A percentile compares a stretch with the other conserved stretches of the same genome.
These are phyloP conservation scores for Sminthurides aquaticus DNA, from an alignment of 2,888 invertebrate species.

Conservation along the genomic window DNA sequence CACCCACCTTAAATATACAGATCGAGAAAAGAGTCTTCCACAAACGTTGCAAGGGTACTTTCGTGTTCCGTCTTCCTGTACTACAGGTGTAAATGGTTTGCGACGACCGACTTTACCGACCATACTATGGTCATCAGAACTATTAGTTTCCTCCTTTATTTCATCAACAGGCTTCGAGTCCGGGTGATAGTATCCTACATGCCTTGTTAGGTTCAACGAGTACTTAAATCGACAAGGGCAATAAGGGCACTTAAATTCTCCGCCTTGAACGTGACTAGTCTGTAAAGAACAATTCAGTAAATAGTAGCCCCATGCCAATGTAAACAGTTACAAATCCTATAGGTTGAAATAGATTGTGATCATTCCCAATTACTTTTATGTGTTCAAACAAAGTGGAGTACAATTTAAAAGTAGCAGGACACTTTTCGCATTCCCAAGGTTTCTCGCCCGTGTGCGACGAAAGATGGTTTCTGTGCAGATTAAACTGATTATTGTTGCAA, in stretches of 20 bases:
- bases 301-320: no score
- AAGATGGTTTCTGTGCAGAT: slow-evolving; percentile 12
- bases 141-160: not conserved
- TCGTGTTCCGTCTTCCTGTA: not conserved
- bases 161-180: not conserved
- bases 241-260: slow-evolving; percentile 10
- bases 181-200: slow-evolving; percentile 13
- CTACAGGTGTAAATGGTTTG: not conserved
- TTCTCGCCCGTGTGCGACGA: slow-evolving; percentile 17
- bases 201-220: slow-evolving; percentile 5
- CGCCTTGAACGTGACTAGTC: slow-evolving; percentile 17
- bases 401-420: slow-evolving; percentile 8
- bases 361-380: slow-evolving; percentile 2
- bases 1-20: slow-evolving; percentile 17
- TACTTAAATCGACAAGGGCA: slow-evolving; percentile 13
- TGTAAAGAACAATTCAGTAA: slow-evolving; percentile 1
- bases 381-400: slow-evolving; percentile 15
- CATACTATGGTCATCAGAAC: not conserved
- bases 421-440: slow-evolving; percentile 18
- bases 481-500: no score
- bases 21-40: slow-evolving; percentile 18
- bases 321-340: no score
- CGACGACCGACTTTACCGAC: no score
- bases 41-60: slow-evolving; percentile 16
- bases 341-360: no score